Base-by-base conservation (phyloP, 2,113 vertebrate genomes). In the Stictonetta naevosa region DNA sequence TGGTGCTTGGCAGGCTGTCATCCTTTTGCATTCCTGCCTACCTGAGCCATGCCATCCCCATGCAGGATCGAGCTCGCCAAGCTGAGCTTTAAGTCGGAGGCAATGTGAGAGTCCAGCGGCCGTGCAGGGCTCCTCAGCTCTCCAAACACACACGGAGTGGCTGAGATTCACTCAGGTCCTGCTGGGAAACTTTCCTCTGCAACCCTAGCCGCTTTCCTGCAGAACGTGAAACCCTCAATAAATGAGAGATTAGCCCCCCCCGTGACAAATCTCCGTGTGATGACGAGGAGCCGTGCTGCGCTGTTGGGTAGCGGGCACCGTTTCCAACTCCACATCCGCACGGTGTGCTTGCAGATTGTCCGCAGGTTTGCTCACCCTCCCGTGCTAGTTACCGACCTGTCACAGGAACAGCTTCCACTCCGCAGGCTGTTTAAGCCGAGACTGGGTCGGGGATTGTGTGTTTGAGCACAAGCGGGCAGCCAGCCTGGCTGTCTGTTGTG, bases 21-120 rank as follows among this genome's bases (percentile, higher is more conserved):
- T 15, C 69, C 56, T 17, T 17, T 38, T 19, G 8, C 81, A 8
- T 17, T 18, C 56, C 52, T 88, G 62, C 60, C 80, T 50, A 2
- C 20, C n/a, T 48, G 58, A 38, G 31, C 62, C 26, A 14, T 19
- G 56, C 40, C 76, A 53, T 60, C 66, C 72, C 72, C 4, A 6
- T 5, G 77, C 21, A 2, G 85, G 84, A 23, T 52, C 1, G 2
- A 21, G 22, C 77, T 73, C 14, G 74, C 84, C 66, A 1, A 5
- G 78, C 55, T 38, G 71, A 36, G n/a, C 0, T 31, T 85, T 8
- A 29, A 33, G 12, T 5, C 31, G 1, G 42, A 1, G 14, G 28
- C 23, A 21, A 3, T 0, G 3, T 0, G 5, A 67, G 26, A 31
- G 74, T 25, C 33, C 58, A 2, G 38, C 5, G 16, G 69, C 44